phyloP scores from a whole-genome alignment of 1,140 invertebrate genomes.

The Parapsyche elsis region DNA sequence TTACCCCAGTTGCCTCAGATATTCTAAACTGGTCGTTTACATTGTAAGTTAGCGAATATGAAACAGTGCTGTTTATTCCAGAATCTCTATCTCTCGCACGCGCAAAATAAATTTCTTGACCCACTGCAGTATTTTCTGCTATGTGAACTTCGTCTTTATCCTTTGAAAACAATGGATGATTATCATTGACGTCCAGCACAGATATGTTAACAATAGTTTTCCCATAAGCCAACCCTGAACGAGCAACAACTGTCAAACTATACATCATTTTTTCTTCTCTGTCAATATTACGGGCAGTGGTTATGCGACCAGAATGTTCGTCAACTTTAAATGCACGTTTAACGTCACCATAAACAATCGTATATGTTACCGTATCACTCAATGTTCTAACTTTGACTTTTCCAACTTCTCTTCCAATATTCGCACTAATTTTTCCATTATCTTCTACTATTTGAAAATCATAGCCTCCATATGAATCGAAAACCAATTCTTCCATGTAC shows the following conservation, averaged over 20 bases:
- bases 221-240: conserved; percentile 74
- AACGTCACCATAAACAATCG: conserved; percentile 86
- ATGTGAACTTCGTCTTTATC: conserved; percentile 81
- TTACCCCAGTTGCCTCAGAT: conserved; percentile 84
- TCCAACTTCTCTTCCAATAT: conserved; percentile 78
- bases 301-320: conserved; percentile 81
- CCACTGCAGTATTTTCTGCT: conserved; percentile 89
- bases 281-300: conserved; percentile 83
- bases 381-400: conserved; percentile 73
- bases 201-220: conserved; percentile 82
- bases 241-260: conserved; percentile 81
- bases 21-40: conserved; percentile 85
- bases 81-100: conserved; percentile 86
- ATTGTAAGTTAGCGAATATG: conserved; percentile 83
- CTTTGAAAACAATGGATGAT: conserved; percentile 83
- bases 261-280: conserved; percentile 84
- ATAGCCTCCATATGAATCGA: conserved; percentile 79
- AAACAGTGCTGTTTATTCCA: conserved; percentile 84
- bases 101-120: conserved; percentile 90
- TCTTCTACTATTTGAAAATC: conserved; percentile 86
- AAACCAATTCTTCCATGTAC: conserved; percentile 77
- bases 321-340: conserved; percentile 84
- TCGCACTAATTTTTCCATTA: conserved; percentile 70
- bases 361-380: conserved; percentile 74
- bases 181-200: conserved; percentile 93